phyloP scores from a whole-genome alignment of 2,797 vertebrate species.

The Delichon dasypus region DNA sequence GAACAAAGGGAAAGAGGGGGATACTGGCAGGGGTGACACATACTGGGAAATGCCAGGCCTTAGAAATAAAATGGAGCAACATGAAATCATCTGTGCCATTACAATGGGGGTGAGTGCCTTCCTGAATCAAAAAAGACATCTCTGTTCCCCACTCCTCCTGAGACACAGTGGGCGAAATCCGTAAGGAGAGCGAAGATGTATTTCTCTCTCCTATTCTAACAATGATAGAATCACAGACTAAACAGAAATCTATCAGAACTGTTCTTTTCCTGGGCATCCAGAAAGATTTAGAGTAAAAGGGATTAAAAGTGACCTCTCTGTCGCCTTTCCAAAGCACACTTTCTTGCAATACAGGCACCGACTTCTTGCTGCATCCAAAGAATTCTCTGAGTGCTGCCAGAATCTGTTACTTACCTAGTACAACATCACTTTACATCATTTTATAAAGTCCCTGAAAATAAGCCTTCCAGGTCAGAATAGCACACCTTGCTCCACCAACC shows the following conservation, averaged over 20 bases:
- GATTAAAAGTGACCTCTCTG: neutral
- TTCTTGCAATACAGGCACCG: neutral
- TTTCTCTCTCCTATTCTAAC: neutral
- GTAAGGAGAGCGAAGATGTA: neutral
- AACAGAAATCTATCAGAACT: neutral
- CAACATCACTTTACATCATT: neutral
- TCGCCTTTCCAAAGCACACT: neutral
- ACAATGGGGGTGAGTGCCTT: conserved; percentile 14
- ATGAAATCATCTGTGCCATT: conserved; percentile 24
- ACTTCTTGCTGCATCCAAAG: neutral
- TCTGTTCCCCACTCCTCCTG: neutral
- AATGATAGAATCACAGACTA: neutral
- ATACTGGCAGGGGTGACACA: neutral
- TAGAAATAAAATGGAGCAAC: conserved; percentile 6
- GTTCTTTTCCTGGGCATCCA: neutral
- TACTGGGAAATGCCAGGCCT: conserved; percentile 42
- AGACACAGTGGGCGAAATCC: neutral
- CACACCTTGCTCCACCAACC: neutral
- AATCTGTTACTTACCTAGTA: neutral
- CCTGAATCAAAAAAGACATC: neutral
- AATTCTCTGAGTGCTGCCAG: neutral
- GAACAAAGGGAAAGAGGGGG: neutral
- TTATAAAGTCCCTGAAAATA: neutral
- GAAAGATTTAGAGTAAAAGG: neutral
- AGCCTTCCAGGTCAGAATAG: neutral